Conservation (phyloP, 2,888 invertebrate genomes). For the Ommatoiulus sabulosus region DNA sequence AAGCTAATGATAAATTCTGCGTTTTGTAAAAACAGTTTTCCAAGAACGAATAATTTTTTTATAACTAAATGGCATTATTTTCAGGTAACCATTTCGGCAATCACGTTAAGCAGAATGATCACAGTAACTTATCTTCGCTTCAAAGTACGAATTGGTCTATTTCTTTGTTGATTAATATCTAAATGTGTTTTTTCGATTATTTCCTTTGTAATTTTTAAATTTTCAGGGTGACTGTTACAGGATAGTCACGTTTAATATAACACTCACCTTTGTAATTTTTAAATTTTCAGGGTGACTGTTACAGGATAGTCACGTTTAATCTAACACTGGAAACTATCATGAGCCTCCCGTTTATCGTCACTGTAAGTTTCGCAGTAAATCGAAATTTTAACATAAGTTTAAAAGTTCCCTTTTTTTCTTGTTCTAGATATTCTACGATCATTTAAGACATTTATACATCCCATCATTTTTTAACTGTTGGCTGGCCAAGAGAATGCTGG, state of each 20-base stretch:
- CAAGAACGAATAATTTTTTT: not conserved
- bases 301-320: slow-evolving; percentile 53
- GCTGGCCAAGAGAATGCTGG: slow-evolving; percentile 68
- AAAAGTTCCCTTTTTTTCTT: too few relatives aligned
- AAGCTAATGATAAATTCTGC: too few relatives aligned
- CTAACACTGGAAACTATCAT: slow-evolving; percentile 32
- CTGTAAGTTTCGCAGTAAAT: not conserved
- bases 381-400: not conserved
- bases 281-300: slow-evolving; percentile 38
- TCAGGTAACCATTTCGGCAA: slow-evolving; percentile 57
- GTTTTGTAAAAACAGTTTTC: too few relatives aligned
- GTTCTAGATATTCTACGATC: slow-evolving; percentile 45
- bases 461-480: slow-evolving; percentile 71
- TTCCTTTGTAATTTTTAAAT: not conserved
- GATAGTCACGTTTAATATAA: slow-evolving; percentile 24
- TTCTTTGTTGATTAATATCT: not conserved
- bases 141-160: slow-evolving; percentile 48
- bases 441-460: slow-evolving; percentile 65
- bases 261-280: not conserved
- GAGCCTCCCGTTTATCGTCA: slow-evolving; percentile 52
- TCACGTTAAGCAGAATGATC: slow-evolving; percentile 54
- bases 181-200: not conserved
- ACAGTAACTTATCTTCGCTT: slow-evolving; percentile 57
- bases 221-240: slow-evolving; percentile 25
- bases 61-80: not conserved